These are phyloP conservation scores for Lontra canadensis DNA, from an alignment of 2,113 vertebrate genomes.

Conservation along the genomic window DNA sequence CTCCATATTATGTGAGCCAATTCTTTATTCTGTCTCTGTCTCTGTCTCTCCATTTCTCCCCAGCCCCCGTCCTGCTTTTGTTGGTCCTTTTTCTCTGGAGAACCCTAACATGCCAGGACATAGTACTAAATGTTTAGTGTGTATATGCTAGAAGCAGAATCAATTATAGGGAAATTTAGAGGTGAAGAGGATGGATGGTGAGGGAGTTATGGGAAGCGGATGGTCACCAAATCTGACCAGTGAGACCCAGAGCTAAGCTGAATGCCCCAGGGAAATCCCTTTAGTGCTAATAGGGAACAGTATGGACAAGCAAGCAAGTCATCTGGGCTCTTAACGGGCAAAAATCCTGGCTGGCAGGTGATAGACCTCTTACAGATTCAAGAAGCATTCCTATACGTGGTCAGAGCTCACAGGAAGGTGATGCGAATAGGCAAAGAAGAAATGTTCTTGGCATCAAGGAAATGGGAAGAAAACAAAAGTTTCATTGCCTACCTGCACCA, in stretches of 20 bases:
- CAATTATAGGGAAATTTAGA: not conserved
- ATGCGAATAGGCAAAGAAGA: not conserved
- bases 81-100: not conserved
- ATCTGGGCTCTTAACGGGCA: not conserved
- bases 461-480: not conserved
- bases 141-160: not conserved
- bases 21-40: not conserved
- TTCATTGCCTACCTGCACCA: not conserved
- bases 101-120: not conserved
- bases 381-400: not conserved
- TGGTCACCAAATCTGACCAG: not conserved
- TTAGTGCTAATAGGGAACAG: not conserved
- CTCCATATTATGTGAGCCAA: not conserved
- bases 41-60: not conserved
- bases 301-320: not conserved
- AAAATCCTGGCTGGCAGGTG: not conserved
- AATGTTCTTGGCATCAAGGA: not conserved
- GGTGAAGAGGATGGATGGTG: not conserved
- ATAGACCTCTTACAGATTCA: not conserved
- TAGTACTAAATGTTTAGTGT: not conserved
- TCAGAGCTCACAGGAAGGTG: not conserved
- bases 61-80: not conserved
- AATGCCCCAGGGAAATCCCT: not conserved
- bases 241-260: not conserved
- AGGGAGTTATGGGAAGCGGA: not conserved